Base-by-base conservation (phyloP, 2,797 vertebrate genomes). In the Nannoperca obscura region DNA sequence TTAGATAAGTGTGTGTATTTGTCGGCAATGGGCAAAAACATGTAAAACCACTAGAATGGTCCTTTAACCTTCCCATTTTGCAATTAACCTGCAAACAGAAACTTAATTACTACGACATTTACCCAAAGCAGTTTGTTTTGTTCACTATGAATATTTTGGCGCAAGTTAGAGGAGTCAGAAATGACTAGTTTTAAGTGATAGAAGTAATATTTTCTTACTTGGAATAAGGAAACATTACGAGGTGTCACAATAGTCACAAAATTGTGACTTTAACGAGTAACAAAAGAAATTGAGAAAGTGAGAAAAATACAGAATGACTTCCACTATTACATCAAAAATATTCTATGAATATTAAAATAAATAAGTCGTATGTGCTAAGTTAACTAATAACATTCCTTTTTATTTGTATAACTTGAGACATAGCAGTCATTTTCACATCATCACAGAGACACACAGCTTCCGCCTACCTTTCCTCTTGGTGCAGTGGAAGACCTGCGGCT, bases 391-490 rank as follows among this genome's bases (percentile, higher is more conserved):
- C 12, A 68, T 76, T 50, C 5, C 27, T 49, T 38, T 36, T 44
- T 68, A 10, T 50, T 30, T 60, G 38, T 57, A 27, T 8, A 34
- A 14, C 40, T n/a, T 9, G 17, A 59, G 40, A 36, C 15, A 22
- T 12, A 10, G 20, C 50, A 22, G 27, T 62, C 3, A 59, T 20
- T 59, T 36, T 38, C 15, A 24, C 55, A 5, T 17, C 3, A 27
- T 27, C 65, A 20, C 24, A 20, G 3, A 32, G n/a, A 52, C 38
- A 24, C 46, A 14, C 38, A 9, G 19, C 30, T 3, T 47, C 38
- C n/a, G 54, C 80, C 8, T 90, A 98, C 97, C 97, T 98, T 97
- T 98, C 91, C 96, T 96, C 94, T 98, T 98, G 95, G 94, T 95
- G 92, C 96, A 97, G 81, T 97, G 96, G 92, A 96, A 98, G 74